These are phyloP conservation scores for Porites lutea DNA, from an alignment of 64 coral and sea anemone genomes.

Conservation along the genomic window DNA sequence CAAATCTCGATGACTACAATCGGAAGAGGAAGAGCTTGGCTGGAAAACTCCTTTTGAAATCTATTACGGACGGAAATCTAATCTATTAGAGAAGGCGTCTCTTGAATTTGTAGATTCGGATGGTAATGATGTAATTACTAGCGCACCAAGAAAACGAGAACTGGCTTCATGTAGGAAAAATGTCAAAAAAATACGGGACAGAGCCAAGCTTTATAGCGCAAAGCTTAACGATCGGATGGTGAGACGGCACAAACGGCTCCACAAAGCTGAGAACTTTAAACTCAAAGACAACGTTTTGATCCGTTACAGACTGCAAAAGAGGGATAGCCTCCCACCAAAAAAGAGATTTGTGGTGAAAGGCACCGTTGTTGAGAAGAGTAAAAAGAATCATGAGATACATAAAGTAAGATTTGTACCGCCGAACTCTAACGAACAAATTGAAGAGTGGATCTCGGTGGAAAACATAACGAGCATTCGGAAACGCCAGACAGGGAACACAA, in stretches of 20 bases:
- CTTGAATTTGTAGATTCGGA: neutral
- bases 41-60: slow-evolving; percentile 56
- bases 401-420: slow-evolving; percentile 20
- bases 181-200: slow-evolving; percentile 21
- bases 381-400: slow-evolving; percentile 20
- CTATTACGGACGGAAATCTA: slow-evolving; percentile 26
- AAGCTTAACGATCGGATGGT: slow-evolving; percentile 56
- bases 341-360: slow-evolving; percentile 17
- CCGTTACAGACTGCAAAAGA: neutral
- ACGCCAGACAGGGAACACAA: neutral
- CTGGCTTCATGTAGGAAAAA: neutral
- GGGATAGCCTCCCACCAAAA: neutral
- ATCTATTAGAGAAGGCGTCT: slow-evolving; percentile 18
- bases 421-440: neutral
- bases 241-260: slow-evolving; percentile 22
- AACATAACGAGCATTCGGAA: slow-evolving; percentile 23
- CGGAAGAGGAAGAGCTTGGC: slow-evolving; percentile 48
- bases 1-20: too few species aligned
- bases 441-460: slow-evolving; percentile 54
- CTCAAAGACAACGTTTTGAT: slow-evolving; percentile 1
- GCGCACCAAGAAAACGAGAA: neutral
- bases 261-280: slow-evolving; percentile 33
- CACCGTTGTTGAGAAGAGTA: slow-evolving; percentile 3
- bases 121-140: neutral
- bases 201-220: slow-evolving; percentile 11